phyloP scores from a whole-genome alignment of 2,113 vertebrate genomes.

The Sylvietta virens region DNA sequence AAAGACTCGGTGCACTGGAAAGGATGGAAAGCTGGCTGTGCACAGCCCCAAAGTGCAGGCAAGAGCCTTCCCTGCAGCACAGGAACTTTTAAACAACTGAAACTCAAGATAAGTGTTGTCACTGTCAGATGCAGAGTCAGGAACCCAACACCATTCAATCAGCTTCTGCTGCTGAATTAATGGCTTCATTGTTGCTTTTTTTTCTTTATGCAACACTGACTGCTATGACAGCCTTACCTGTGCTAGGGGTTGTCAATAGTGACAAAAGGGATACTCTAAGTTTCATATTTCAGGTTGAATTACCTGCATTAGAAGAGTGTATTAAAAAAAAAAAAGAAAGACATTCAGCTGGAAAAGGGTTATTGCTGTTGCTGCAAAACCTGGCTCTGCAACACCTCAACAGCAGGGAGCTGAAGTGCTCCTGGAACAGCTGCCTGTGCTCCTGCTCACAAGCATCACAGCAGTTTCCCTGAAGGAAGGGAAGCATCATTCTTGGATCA shows the following conservation, averaged over 20 bases:
- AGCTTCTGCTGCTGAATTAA: slow-evolving; percentile 26
- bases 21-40: background rate
- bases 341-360: background rate
- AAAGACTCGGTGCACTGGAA: background rate
- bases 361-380: background rate
- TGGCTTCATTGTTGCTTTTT: background rate
- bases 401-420: background rate
- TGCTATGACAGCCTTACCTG: slow-evolving; percentile 18
- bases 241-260: slow-evolving; percentile 34
- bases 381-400: background rate
- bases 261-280: slow-evolving; percentile 17
- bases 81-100: background rate
- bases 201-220: background rate
- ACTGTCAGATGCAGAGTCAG: background rate
- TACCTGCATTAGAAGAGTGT: slow-evolving; percentile 1
- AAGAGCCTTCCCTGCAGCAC: background rate
- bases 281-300: slow-evolving; percentile 44
- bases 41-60: background rate
- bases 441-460: background rate
- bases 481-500: background rate
- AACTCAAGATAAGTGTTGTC: background rate
- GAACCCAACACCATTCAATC: background rate
- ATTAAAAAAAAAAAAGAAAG: background rate
- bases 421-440: background rate
- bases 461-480: background rate